Percentiles rank a stretch among this genome's conserved stretches.
Evolutionary conservation across 2,888 invertebrate species (phyloP).

Genomic region (Agonopterix arenella): DNA sequence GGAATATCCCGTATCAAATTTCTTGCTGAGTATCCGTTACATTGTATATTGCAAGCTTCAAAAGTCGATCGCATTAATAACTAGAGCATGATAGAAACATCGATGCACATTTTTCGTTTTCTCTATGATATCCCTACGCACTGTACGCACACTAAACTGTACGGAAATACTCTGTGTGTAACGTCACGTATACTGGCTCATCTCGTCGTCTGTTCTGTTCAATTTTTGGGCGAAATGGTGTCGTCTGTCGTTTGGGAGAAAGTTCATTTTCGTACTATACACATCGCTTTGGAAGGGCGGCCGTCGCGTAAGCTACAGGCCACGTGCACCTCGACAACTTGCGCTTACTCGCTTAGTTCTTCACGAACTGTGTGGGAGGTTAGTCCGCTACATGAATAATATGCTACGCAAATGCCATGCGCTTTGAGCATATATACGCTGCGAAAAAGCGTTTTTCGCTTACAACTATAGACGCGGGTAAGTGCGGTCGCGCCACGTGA

Average conservation of each 20-base stretch:
- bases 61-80: conserved; percentile 26
- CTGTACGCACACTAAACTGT: conserved; percentile 51
- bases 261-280: conserved; percentile 59
- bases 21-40: conserved; percentile 34
- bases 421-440: conserved; percentile 42
- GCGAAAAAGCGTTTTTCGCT: conserved; percentile 57
- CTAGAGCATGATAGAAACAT: conserved; percentile 18
- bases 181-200: conserved; percentile 67
- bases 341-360: conserved; percentile 74
- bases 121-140: conserved; percentile 38
- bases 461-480: conserved; percentile 45
- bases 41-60: conserved; percentile 32
- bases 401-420: conserved; percentile 63
- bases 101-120: conserved; percentile 50
- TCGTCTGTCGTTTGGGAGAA: conserved; percentile 52
- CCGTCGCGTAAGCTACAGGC: conserved; percentile 70
- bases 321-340: conserved; percentile 71
- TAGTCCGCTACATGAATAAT: conserved; percentile 70
- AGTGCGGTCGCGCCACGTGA: conserved; percentile 54
- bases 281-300: conserved; percentile 67
- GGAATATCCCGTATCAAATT: conserved; percentile 50
- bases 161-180: conserved; percentile 69
- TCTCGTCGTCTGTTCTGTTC: conserved; percentile 37
- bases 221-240: conserved; percentile 51
- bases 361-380: conserved; percentile 75